Evolutionary conservation across 2,888 invertebrate genomes (phyloP).

Genomic region (Oxycera nigricornis): DNA sequence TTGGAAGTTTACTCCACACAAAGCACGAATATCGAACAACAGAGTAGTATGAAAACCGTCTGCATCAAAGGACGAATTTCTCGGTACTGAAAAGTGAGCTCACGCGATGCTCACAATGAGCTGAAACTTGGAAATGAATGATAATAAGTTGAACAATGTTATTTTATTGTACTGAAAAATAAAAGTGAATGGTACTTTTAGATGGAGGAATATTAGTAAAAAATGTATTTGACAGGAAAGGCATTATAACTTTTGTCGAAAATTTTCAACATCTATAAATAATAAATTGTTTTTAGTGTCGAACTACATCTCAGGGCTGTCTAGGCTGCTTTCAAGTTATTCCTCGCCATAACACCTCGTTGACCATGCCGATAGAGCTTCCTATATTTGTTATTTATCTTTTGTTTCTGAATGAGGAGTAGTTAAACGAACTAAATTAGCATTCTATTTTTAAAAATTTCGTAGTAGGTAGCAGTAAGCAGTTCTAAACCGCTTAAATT

Average conservation of each 20-base stretch:
- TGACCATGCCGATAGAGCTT: too few species aligned
- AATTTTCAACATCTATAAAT: not conserved
- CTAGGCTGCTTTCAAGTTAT: too few species aligned
- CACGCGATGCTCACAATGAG: not conserved
- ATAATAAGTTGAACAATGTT: not conserved
- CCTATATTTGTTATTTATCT: too few species aligned
- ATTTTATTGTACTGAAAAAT: not conserved
- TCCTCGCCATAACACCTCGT: not conserved
- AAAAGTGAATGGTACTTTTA: not conserved
- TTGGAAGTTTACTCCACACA: not conserved
- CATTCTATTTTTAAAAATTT: too few species aligned
- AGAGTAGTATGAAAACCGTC: slow-evolving; percentile 3
- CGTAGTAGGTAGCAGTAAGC: too few species aligned
- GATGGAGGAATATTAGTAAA: not conserved
- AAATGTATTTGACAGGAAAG: not conserved
- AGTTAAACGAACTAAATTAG: too few species aligned
- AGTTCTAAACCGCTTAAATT: too few species aligned
- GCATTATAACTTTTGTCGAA: not conserved
- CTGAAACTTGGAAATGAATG: not conserved
- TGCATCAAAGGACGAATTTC: not conserved
- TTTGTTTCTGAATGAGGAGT: too few species aligned
- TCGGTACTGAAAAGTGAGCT: not conserved
- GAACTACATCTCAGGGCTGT: not conserved
- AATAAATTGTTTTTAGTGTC: not conserved
- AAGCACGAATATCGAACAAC: not conserved